A percentile compares a stretch with the other conserved stretches of the same genome.
These are phyloP conservation scores for Vespertilio murinus DNA, from an alignment of 2,797 vertebrate species.

Conservation along the genomic window DNA sequence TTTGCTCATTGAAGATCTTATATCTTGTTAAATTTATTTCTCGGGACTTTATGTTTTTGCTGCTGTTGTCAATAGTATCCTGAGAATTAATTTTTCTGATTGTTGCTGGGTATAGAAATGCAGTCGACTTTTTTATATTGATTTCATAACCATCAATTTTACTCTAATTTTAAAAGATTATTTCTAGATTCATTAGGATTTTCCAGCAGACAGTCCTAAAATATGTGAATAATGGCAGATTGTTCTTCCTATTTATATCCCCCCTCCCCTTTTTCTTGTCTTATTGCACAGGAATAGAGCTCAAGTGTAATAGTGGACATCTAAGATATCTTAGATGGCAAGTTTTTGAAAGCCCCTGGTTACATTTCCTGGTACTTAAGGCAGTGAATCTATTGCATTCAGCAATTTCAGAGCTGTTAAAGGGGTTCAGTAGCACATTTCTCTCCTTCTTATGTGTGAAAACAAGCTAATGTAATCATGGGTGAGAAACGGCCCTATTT, in stretches of 20 bases:
- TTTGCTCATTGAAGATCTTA: background rate
- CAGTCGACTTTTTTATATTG: background rate
- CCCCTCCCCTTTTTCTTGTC: background rate
- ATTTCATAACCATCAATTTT: background rate
- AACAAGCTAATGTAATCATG: background rate
- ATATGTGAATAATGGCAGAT: background rate
- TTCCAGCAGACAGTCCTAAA: background rate
- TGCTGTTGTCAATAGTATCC: background rate
- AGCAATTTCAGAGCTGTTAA: background rate
- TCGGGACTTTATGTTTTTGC: conserved; percentile 9
- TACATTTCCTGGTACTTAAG: conserved; percentile 7
- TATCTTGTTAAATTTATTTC: conserved; percentile 25
- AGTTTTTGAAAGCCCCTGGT: background rate
- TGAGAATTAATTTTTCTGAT: conserved; percentile 38
- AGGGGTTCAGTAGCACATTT: background rate
- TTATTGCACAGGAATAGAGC: background rate
- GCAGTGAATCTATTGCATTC: background rate
- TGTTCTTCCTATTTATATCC: background rate
- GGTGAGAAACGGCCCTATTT: background rate
- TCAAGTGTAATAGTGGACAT: background rate
- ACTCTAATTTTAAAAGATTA: background rate
- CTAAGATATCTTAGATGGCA: background rate
- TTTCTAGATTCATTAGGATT: background rate
- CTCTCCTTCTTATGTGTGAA: background rate
- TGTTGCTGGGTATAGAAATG: conserved; percentile 18